Evolutionary conservation across 92 coral and sea anemone species (phyloP), one percentile per base, ranked within the genome.

Genomic region (Micromussa lordhowensis): DNA sequence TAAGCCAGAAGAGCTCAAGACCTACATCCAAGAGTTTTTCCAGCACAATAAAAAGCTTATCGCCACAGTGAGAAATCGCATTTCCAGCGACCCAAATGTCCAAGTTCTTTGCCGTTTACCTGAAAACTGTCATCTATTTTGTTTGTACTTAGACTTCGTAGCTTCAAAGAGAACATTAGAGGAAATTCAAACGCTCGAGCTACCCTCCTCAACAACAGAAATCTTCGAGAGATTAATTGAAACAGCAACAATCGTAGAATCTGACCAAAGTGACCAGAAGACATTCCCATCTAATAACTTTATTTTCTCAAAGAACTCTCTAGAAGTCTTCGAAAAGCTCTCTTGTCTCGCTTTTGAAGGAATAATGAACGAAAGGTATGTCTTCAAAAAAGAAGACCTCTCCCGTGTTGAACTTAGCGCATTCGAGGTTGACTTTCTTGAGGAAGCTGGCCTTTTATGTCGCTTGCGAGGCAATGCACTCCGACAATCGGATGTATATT

Each of bases 31-130:
- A 55, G 73, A 53, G 71, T 80, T 80, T 40, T 87, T 87, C 59
- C 80, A n/a, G 36, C 71, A 78, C 85, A 81, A 81, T 21, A 34
- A 57, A 68, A 51, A 82, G 36, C 70, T 87, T 21, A 34, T 78
- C 75, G 12, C 19, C 34, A 35, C 24, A 24, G 59, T 87, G 44
- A 87, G 38, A 22, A 72, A 87, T 22, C 82, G 79, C 9, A 83
- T 91, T 70, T 83, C 85, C 21, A 58, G 70, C 69, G 78, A 88
- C 59, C 85, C 82, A 36, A 77, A 77, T 72, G 36, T 91, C 1
- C 72, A 82, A 77, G 79, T 86, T 30, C 71, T 88, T 49, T 91
- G 92, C 32, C 86, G 86, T 75, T 74, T 88, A 69, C 94, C 94
- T 35, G 85, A 73, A 36, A 81, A 89, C 73, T 91, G 94, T 44